Evolutionary conservation across 2,113 vertebrate genomes (phyloP).

Genomic region (Cepphus grylle): DNA sequence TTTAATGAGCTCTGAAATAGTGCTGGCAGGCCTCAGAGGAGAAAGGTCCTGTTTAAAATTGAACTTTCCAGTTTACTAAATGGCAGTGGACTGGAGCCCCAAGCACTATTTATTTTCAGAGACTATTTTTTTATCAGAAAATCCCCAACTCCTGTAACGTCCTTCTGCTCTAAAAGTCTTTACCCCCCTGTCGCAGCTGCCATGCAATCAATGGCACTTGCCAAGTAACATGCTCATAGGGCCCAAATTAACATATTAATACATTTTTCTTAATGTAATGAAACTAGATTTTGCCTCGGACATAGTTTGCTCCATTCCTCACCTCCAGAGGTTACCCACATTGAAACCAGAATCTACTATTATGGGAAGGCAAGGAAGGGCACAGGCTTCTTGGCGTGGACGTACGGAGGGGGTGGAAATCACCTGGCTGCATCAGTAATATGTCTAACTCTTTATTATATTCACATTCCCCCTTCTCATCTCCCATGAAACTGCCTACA

Average conservation of each 20-base stretch:
- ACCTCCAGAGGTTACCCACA: background rate
- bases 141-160: background rate
- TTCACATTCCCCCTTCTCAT: background rate
- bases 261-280: background rate
- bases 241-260: background rate
- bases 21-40: slow-evolving; percentile 12
- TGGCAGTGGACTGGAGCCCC: background rate
- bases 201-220: background rate
- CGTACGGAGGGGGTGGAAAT: background rate
- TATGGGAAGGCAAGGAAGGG: background rate
- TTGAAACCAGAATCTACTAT: background rate
- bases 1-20: slow-evolving; percentile 16
- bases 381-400: background rate
- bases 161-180: background rate
- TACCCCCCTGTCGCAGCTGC: background rate
- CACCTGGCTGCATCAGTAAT: background rate
- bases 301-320: background rate
- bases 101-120: background rate
- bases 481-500: slow-evolving; percentile 19
- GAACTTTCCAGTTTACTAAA: slow-evolving; percentile 2
- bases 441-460: background rate
- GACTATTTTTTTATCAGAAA: slow-evolving; percentile 22
- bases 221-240: background rate
- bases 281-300: background rate
- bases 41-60: background rate